Evolutionary conservation across 2,113 vertebrate species (phyloP), one percentile per base, ranked within the genome.

Genomic region (Psittacara wagleri): DNA sequence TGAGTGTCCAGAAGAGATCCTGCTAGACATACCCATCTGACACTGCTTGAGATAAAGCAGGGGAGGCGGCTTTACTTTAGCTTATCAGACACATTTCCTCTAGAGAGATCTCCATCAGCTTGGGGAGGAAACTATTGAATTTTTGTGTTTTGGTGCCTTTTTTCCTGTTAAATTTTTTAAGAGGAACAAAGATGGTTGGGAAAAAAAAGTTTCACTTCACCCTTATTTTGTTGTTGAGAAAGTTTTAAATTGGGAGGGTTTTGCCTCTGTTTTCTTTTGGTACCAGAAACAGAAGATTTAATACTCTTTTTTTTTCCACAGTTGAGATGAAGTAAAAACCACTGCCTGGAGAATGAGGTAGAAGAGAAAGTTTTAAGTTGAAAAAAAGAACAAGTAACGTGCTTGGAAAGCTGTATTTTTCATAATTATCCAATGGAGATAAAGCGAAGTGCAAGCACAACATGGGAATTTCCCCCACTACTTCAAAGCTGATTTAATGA

Each of bases 41-140:
- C 96, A 95, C 85, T 44, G 52, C 74, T 90, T 96, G 94, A 94
- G 88, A 96, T 94, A 96, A 97, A 96, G 66, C 92, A 96, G 94
- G 79, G 67, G 80, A 90, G 86, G 44, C 9, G 25, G 86, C 80
- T 85, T 93, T 68, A 93, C 94, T 96, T 95, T 55, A 88, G 83
- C 94, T 96, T 97, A 96, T 96, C 96, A 1, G 69, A 59, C 83
- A 79, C 73, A 49, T 93, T 96, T 96, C 92, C 95, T 96, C 90
- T 89, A 59, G 96, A 96, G 95, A 97, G 92, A 95, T 92, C 95
- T 94, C 96, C 92, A 93, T 95, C 92, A 90, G 48, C 90, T 89
- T 14, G 0, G 76, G 44, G 55, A 95, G 94, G 83, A 95, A 96
- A 90, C 77, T 73, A 87, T 57, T 16, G 74, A 72, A 69, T 76